A percentile compares a stretch with the other conserved stretches of the same genome.
Conservation (phyloP, 2,888 invertebrate species). For the Tromatobia lineatoria region DNA sequence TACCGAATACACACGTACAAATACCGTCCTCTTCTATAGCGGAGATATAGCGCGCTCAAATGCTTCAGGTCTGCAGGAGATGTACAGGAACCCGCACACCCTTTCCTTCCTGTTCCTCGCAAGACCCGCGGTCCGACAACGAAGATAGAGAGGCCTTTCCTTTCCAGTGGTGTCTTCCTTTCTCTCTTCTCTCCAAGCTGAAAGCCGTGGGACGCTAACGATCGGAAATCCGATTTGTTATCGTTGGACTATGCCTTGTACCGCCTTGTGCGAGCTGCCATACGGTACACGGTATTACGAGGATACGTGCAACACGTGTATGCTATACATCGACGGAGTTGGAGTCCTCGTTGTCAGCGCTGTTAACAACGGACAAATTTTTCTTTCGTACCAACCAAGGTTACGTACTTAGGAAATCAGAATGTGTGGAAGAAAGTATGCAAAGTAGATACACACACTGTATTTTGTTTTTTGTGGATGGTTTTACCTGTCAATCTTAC, state of each 20-base stretch:
- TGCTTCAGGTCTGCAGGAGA: neutral
- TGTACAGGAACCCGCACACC: slow-evolving; percentile 31
- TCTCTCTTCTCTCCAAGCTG: slow-evolving; percentile 61
- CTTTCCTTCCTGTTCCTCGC: slow-evolving; percentile 30
- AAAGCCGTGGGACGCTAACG: slow-evolving; percentile 76
- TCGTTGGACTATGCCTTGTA: slow-evolving; percentile 29
- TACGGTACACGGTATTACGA: slow-evolving; percentile 4
- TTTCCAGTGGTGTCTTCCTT: neutral
- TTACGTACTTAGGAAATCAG: neutral
- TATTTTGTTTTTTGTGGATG: no score
- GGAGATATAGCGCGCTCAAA: neutral
- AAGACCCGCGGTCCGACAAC: slow-evolving; percentile 40
- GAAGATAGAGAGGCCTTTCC: neutral
- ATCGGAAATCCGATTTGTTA: slow-evolving; percentile 80
- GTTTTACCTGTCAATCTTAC: no score
- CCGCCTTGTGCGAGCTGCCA: slow-evolving; percentile 11
- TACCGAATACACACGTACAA: slow-evolving; percentile 50
- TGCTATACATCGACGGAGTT: neutral
- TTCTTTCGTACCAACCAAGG: neutral
- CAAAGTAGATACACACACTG: no score
- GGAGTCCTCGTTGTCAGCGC: slow-evolving; percentile 13
- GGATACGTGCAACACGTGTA: slow-evolving; percentile 4
- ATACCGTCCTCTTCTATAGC: slow-evolving; percentile 58
- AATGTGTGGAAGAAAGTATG: neutral
- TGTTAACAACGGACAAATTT: slow-evolving; percentile 15